Evolutionary conservation across 2,888 invertebrate genomes (phyloP), one percentile per base, ranked within the genome.

Genomic region (Listrodromus nycthemerus): DNA sequence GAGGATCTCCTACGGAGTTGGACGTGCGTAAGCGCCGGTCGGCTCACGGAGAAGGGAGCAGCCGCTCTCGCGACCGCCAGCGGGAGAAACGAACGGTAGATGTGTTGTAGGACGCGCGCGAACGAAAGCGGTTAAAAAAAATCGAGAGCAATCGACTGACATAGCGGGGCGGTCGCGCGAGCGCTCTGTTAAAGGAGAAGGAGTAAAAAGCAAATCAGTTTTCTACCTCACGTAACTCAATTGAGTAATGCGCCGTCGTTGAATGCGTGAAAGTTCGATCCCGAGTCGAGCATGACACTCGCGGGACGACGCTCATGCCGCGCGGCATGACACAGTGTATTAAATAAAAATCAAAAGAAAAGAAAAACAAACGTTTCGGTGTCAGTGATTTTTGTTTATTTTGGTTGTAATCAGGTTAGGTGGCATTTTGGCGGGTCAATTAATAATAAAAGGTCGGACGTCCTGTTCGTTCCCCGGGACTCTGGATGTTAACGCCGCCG

Each of bases 181-280:
- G n/a, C 48, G 2, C 24, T 24, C 10, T 27, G 21, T 24, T 58
- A 4, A 58, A 58, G 73, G 58, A 24, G 27, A 73, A 41, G 48
- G 73, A 45, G 61, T 8, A 63, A n/a, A 24, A 61, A 48, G 45
- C 73, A 48, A 74, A 74, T 74, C 61, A 74, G 61, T 74, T 74
- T 45, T 58, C 24, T 27, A 74, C 61, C 73, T 61, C 73, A 74
- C 73, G 73, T 74, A 63, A 30, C 61, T 27, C 61, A 45, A 30
- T 63, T 61, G 61, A 61, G 48, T 41, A 41, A 48, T 45, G 16
- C 30, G 33, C 37, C 10, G 37, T 70, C 70, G 16, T 37, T 37
- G 24, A 71, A 55, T 71, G 27, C 58, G 58, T 58, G 58, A 58
- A 58, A 58, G 58, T 37, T 58, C 58, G 27, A 19, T 27, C 27